Evolutionary conservation across 2,888 invertebrate species (phyloP).

Genomic region (Chromoteleia sp.): DNA sequence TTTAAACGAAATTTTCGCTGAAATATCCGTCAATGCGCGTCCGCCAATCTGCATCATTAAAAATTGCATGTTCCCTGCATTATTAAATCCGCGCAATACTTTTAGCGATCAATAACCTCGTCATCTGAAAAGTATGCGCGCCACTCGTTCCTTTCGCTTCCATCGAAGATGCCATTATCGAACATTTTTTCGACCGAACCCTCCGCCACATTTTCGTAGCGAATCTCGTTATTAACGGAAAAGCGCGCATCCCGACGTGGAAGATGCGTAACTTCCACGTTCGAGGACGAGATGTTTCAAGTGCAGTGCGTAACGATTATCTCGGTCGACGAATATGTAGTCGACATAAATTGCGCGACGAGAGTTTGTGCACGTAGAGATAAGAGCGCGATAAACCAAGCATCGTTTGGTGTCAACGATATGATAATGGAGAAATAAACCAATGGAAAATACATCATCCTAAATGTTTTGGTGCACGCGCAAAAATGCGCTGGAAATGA

Average conservation of each 20-base stretch:
- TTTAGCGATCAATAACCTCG: slow-evolving; percentile 17
- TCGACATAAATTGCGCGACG: slow-evolving; percentile 32
- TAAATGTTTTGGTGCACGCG: not conserved
- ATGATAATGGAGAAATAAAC: slow-evolving; percentile 41
- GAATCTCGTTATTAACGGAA: slow-evolving; percentile 18
- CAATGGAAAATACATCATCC: slow-evolving; percentile 22
- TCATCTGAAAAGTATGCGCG: slow-evolving; percentile 4
- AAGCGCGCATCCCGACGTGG: not conserved
- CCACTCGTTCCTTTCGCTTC: not conserved
- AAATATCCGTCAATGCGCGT: not conserved
- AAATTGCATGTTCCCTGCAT: slow-evolving; percentile 7
- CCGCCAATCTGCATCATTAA: not conserved
- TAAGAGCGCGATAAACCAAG: slow-evolving; percentile 54
- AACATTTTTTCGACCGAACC: not conserved
- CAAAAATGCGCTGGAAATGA: no score
- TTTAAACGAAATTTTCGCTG: not conserved
- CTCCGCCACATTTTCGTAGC: not conserved
- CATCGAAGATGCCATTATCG: slow-evolving; percentile 23
- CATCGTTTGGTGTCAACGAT: slow-evolving; percentile 50
- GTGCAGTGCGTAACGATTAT: slow-evolving; percentile 47
- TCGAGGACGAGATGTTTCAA: slow-evolving; percentile 26
- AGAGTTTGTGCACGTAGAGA: slow-evolving; percentile 55
- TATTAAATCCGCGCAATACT: slow-evolving; percentile 22
- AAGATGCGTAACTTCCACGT: not conserved
- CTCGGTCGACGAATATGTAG: slow-evolving; percentile 15